Evolutionary conservation across 2,797 vertebrate genomes (phyloP), one percentile per base, ranked within the genome.

Genomic region (Lutjanus campechanus): DNA sequence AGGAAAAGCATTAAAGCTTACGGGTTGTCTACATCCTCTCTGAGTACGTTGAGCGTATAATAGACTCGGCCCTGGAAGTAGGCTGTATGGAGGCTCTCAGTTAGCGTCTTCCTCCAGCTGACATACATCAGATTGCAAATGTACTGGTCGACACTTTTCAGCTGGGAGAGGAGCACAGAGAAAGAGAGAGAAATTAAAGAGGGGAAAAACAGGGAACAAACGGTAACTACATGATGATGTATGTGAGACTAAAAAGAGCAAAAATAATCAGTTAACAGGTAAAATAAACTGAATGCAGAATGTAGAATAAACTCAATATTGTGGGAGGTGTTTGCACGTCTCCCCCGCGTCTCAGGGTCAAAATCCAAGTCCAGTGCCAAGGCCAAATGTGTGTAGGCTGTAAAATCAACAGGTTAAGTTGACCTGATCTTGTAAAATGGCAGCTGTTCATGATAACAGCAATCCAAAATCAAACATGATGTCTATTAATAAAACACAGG

Each of bases 141-240:
- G 94, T 98, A 99, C 91, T 98, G 97, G 91, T 97, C 95, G 0
- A 98, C 76, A 89, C 98, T 99, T 94, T 98, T 99, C 82, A 99
- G 79, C 98, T 99, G 89, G 11, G 8, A 65, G n/a, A 77, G 13
- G 0, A 55, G 44, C 29, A 55, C 7, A 66, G 7, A 40, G 2
- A 17, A 1, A 81, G 0, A 69, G 8, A 59, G 11, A 29, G 10
- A 40, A 19, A 11, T 67, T 16, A 68, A 8, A 53, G 19, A 55
- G 29, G 15, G 7, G 49, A 56, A 55, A 50, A 10, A 66, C 22
- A 65, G 8, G 10, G 13, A 67, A 63, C 11, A 68, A 56, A 51
- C 2, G 0, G 6, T 1, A 54, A 62, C 2, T 19, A 3, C 12
- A 51, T n/a, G 43, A 60, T 17, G 29, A 60, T 17, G 16, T 53